Percentiles rank a stretch among this genome's conserved stretches.
These are phyloP conservation scores for Neosilurus mollespiculum DNA, from an alignment of 2,797 vertebrate species.

Conservation along the genomic window DNA sequence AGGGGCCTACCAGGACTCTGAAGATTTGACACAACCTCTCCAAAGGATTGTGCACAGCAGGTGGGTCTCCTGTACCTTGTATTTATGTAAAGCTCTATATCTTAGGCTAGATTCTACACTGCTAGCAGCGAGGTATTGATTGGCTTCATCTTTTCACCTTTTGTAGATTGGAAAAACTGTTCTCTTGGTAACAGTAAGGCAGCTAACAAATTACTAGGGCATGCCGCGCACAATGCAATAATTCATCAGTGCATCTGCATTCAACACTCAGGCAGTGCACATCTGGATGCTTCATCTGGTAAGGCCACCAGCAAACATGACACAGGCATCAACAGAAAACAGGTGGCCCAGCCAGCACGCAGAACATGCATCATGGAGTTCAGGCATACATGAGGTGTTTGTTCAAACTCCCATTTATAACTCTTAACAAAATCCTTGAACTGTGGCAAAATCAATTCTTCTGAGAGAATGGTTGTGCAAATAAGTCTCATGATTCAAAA, in stretches of 20 bases:
- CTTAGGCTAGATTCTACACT: neutral
- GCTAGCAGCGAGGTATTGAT: neutral
- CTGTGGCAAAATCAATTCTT: neutral
- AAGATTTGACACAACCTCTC: neutral
- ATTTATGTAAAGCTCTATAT: neutral
- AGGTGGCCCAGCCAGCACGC: neutral
- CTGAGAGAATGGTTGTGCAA: neutral
- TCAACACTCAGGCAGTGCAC: neutral
- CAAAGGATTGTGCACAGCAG: neutral
- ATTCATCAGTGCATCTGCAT: constrained; percentile 4
- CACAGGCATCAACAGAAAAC: constrained; percentile 2
- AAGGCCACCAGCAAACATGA: neutral
- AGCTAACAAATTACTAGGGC: neutral
- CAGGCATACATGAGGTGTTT: neutral
- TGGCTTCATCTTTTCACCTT: neutral
- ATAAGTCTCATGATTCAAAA: neutral
- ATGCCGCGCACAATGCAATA: neutral
- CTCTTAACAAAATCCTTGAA: neutral
- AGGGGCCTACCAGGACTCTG: neutral
- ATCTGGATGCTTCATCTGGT: constrained; percentile 7
- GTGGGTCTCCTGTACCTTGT: neutral
- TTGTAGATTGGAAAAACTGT: neutral
- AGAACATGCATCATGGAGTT: constrained; percentile 11
- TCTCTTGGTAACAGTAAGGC: neutral
- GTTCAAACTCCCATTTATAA: neutral